A percentile compares a stretch with the other conserved stretches of the same genome.
phyloP scores from a whole-genome alignment of 2,113 vertebrate species.

The Platanista minor region DNA sequence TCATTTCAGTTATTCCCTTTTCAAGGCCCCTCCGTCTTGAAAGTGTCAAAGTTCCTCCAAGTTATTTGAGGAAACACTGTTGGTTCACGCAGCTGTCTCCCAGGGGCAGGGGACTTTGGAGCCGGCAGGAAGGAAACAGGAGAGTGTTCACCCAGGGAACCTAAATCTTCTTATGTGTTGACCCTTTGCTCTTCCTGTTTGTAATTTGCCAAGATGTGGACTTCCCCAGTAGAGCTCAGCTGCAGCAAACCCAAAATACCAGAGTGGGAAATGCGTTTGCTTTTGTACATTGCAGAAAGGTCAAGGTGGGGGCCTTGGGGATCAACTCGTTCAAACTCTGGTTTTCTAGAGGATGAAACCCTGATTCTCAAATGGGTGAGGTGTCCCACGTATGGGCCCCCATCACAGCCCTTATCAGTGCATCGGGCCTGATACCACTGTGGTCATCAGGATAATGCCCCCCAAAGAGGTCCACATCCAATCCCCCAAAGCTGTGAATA shows the following conservation, averaged over 20 bases:
- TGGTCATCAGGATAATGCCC: not conserved
- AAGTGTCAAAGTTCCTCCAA: not conserved
- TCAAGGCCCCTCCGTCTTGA: too few relatives aligned
- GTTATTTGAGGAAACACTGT: fast-evolving
- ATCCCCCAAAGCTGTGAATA: not conserved
- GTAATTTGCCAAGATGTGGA: not conserved
- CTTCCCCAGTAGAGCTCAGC: not conserved
- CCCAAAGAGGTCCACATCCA: not conserved
- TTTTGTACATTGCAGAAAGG: not conserved
- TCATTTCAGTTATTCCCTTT: not conserved
- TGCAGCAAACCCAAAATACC: not conserved
- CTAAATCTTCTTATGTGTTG: fast-evolving
- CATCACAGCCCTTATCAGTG: too few relatives aligned
- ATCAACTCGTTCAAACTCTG: not conserved
- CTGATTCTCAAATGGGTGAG: not conserved
- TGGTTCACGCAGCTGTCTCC: fast-evolving
- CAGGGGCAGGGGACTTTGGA: fast-evolving
- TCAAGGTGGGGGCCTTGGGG: not conserved
- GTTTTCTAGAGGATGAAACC: not conserved
- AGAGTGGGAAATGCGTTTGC: fast-evolving
- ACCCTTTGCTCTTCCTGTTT: not conserved
- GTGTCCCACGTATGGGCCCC: not conserved
- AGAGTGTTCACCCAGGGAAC: fast-evolving
- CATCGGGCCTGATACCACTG: not conserved
- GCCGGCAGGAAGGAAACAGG: fast-evolving